phyloP scores from a whole-genome alignment of 64 coral and sea anemone genomes.

The Hydrozoanthus tunicans region DNA sequence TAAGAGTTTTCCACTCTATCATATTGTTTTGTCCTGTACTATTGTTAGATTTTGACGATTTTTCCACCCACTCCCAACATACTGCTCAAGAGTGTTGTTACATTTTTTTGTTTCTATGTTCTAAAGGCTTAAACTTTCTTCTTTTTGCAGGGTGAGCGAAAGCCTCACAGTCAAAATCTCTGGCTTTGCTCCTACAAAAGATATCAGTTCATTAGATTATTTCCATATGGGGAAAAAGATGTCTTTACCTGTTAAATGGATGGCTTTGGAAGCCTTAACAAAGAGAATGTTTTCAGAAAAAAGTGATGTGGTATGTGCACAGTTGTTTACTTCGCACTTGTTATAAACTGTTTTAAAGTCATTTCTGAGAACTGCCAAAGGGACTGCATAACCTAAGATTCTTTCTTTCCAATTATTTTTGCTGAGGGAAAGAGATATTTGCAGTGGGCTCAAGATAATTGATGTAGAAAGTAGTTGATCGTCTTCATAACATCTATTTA shows the following conservation, averaged over 20 bases:
- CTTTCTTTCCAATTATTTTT: too few relatives aligned
- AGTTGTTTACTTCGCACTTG: not conserved
- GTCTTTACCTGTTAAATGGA: slow-evolving; percentile 27
- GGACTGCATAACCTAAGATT: too few relatives aligned
- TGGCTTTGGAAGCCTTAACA: slow-evolving; percentile 11
- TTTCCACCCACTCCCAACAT: too few relatives aligned
- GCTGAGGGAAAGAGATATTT: too few relatives aligned
- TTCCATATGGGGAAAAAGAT: slow-evolving; percentile 19
- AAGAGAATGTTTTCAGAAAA: slow-evolving; percentile 27
- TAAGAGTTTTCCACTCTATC: too few relatives aligned
- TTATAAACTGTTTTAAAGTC: not conserved
- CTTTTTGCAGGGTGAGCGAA: slow-evolving; percentile 8
- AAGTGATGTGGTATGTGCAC: slow-evolving; percentile 36
- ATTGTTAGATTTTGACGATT: too few relatives aligned
- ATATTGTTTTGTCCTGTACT: too few relatives aligned
- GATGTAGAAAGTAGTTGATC: too few relatives aligned
- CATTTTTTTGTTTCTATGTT: not conserved
- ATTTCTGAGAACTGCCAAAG: too few relatives aligned
- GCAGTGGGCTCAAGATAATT: too few relatives aligned
- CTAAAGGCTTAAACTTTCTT: not conserved
- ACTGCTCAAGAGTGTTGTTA: not conserved
- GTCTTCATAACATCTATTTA: too few relatives aligned
- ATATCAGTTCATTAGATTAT: not conserved
- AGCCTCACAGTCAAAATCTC: slow-evolving; percentile 27
- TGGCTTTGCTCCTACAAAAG: not conserved